Evolutionary conservation across 2,888 invertebrate species (phyloP).

Genomic region (Tetragonisca angustula): DNA sequence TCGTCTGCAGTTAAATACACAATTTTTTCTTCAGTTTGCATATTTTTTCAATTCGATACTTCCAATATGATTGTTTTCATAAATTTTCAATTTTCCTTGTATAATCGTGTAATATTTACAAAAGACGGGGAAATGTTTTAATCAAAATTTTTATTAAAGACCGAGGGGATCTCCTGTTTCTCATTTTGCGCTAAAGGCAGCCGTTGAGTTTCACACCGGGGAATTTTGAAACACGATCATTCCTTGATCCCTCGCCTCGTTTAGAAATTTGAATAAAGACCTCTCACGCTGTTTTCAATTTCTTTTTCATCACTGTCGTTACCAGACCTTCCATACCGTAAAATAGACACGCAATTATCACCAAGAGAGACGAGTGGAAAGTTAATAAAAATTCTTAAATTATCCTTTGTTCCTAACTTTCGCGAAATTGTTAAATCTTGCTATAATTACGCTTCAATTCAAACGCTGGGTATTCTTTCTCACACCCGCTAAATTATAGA

Average conservation of each 20-base stretch:
- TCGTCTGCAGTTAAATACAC: too few relatives aligned
- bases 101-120: not conserved
- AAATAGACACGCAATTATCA: not conserved
- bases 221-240: slow-evolving; percentile 9
- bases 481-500: not conserved
- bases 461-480: too few relatives aligned
- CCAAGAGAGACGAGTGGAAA: too few relatives aligned
- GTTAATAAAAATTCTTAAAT: too few relatives aligned
- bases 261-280: slow-evolving; percentile 16
- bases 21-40: too few relatives aligned
- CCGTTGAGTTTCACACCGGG: not conserved
- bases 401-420: too few relatives aligned
- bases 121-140: not conserved
- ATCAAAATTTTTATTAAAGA: not conserved
- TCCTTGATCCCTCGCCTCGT: not conserved
- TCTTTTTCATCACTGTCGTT: not conserved
- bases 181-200: not conserved
- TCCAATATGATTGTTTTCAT: not conserved
- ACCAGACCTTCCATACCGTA: not conserved
- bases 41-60: too few relatives aligned
- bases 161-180: not conserved
- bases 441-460: too few relatives aligned
- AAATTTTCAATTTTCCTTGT: not conserved
- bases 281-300: not conserved
- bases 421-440: too few relatives aligned